These are phyloP conservation scores for Muraenolepis orangiensis DNA, from an alignment of 2,797 vertebrate genomes.

Conservation along the genomic window DNA sequence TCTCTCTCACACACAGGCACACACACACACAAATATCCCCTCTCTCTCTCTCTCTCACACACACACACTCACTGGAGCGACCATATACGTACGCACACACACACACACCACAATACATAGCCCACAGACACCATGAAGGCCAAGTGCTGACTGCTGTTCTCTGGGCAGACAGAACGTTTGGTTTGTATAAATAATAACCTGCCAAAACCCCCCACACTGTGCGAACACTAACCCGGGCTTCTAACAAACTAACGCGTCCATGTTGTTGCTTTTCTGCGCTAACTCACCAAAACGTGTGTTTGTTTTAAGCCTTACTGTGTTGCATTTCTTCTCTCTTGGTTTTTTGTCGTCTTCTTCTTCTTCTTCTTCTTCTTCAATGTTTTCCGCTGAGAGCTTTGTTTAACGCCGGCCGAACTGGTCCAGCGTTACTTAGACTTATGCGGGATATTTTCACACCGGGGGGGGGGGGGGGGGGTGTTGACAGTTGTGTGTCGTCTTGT, in stretches of 20 bases:
- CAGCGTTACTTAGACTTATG: background rate
- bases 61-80: constrained; percentile 34
- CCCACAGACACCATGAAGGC: constrained; percentile 21
- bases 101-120: background rate
- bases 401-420: background rate
- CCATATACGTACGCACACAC: too few species aligned
- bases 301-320: constrained; percentile 47
- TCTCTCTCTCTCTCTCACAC: too few species aligned
- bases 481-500: background rate
- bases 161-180: constrained; percentile 76
- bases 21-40: background rate
- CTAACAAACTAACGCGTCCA: constrained; percentile 84
- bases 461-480: too few species aligned
- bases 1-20: constrained; percentile 28
- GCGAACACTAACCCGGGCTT: constrained; percentile 82
- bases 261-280: constrained; percentile 77
- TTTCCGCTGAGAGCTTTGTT: background rate
- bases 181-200: constrained; percentile 78
- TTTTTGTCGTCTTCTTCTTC: background rate
- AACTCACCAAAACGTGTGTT: constrained; percentile 66
- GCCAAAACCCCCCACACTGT: constrained; percentile 71
- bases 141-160: constrained; percentile 60
- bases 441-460: background rate
- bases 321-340: constrained; percentile 30
- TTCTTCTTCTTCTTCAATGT: background rate